A percentile compares a stretch with the other conserved stretches of the same genome.
Conservation (phyloP, 2,797 vertebrate species). For the Helostoma temminkii region DNA sequence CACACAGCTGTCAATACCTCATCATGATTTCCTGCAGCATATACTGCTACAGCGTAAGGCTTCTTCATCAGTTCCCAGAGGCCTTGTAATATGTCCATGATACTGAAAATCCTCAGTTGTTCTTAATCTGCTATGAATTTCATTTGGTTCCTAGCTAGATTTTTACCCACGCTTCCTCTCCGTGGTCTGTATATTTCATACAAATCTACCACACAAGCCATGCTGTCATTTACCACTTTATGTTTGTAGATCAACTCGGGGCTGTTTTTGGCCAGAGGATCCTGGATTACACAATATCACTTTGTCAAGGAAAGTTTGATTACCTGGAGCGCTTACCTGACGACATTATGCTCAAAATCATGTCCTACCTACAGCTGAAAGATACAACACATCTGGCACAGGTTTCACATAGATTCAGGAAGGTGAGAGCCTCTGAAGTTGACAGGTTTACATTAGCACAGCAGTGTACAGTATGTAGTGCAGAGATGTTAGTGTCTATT, state of each 20-base stretch:
- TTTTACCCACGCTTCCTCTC: too few species aligned
- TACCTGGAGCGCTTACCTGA: constrained; percentile 86
- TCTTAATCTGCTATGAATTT: not conserved
- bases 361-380: constrained; percentile 83
- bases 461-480: not conserved
- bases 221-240: constrained; percentile 7
- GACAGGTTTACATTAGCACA: not conserved
- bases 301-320: constrained; percentile 84
- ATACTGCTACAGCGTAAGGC: constrained; percentile 57
- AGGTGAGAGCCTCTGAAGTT: constrained; percentile 70
- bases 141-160: not conserved
- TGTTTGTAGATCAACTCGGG: constrained; percentile 74
- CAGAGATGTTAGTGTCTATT: not conserved
- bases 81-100: not conserved
- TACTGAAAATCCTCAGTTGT: not conserved
- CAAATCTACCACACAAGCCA: constrained; percentile 7
- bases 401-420: constrained; percentile 79
- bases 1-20: constrained; percentile 50
- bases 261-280: constrained; percentile 78
- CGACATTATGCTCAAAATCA: constrained; percentile 78
- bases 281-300: constrained; percentile 77
- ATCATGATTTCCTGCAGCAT: constrained; percentile 54
- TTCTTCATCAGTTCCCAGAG: not conserved
- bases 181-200: not conserved
- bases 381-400: constrained; percentile 81